A percentile compares a stretch with the other conserved stretches of the same genome.
Evolutionary conservation across 2,113 vertebrate genomes (phyloP).

Genomic region (Ptilorrhoa leucosticta): DNA sequence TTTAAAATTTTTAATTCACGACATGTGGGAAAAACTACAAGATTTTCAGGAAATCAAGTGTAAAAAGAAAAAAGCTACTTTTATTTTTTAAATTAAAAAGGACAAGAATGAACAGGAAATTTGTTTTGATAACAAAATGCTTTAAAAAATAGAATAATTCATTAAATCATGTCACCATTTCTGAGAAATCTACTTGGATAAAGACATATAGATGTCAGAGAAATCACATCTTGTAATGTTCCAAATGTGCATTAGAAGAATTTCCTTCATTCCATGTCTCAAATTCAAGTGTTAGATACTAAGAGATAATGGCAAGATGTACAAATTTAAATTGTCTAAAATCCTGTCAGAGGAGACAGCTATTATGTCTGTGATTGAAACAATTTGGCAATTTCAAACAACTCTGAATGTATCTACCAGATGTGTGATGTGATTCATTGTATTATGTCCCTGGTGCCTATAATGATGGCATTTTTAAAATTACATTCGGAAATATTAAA

Average conservation of each 20-base stretch:
- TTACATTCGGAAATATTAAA: not conserved
- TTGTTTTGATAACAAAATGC: not conserved
- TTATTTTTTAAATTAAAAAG: not conserved
- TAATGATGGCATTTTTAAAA: not conserved
- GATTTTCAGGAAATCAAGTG: not conserved
- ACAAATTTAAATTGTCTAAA: not conserved
- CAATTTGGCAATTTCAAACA: not conserved
- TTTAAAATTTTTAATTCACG: not conserved
- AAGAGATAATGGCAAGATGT: not conserved
- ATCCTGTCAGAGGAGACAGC: not conserved
- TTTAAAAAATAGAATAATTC: not conserved
- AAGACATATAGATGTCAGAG: not conserved
- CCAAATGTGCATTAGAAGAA: not conserved
- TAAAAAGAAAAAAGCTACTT: not conserved
- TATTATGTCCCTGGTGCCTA: not conserved
- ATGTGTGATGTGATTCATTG: not conserved
- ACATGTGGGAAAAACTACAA: not conserved
- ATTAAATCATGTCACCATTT: not conserved
- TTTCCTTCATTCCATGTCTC: not conserved
- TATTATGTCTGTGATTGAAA: not conserved
- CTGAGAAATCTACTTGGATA: not conserved
- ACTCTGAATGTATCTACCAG: not conserved
- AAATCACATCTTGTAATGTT: not conserved
- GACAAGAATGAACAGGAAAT: not conserved
- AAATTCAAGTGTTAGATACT: not conserved